Percentiles rank a stretch among this genome's conserved stretches.
Evolutionary conservation across 2,797 vertebrate genomes (phyloP).

Genomic region (Enteromius trimaculatus): DNA sequence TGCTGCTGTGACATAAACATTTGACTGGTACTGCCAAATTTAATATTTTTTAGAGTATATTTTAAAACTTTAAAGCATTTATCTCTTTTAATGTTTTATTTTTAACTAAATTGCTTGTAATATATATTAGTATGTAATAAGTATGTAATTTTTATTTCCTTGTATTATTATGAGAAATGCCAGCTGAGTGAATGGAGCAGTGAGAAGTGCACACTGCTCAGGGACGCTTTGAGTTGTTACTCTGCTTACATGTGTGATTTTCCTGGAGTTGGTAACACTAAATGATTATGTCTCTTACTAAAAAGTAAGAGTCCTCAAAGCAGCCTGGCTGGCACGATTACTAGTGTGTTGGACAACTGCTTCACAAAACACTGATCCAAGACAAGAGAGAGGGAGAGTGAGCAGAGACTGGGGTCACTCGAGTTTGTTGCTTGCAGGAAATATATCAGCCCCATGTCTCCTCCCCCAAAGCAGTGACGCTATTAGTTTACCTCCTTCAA

Average conservation of each 20-base stretch:
- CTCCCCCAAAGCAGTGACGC: slow-evolving; percentile 67
- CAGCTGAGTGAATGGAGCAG: background rate
- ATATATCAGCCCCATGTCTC: slow-evolving; percentile 72
- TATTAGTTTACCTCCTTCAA: slow-evolving; percentile 63
- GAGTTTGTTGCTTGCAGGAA: slow-evolving; percentile 81
- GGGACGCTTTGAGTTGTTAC: slow-evolving; percentile 43
- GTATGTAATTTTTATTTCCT: background rate
- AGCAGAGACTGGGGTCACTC: slow-evolving; percentile 75
- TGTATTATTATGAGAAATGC: background rate
- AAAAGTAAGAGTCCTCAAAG: slow-evolving; percentile 68
- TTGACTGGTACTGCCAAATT: background rate
- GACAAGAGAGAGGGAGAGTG: background rate
- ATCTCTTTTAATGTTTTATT: background rate
- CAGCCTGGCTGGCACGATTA: slow-evolving; percentile 71
- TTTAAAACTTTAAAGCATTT: background rate
- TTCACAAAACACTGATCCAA: slow-evolving; percentile 70
- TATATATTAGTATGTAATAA: background rate
- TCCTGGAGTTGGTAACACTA: slow-evolving; percentile 68
- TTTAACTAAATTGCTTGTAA: background rate
- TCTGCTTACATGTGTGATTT: slow-evolving; percentile 61
- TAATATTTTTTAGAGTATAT: background rate
- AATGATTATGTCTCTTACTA: slow-evolving; percentile 73
- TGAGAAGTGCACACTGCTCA: background rate
- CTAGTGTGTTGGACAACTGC: slow-evolving; percentile 76
- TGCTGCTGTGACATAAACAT: background rate